phyloP scores from a whole-genome alignment of 2,888 invertebrate genomes.

The Seira musarum region DNA sequence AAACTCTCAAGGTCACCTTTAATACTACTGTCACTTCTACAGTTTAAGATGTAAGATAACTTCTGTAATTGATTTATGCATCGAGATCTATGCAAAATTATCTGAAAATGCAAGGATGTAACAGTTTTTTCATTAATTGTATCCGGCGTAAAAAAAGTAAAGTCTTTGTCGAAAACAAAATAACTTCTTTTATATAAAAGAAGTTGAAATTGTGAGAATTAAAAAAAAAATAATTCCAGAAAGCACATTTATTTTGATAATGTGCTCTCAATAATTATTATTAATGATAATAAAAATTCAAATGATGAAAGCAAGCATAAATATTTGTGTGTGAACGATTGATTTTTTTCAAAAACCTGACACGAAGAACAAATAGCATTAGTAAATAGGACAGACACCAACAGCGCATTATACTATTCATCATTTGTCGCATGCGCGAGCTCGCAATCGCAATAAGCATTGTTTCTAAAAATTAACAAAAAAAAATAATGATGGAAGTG shows the following conservation, averaged over 20 bases:
- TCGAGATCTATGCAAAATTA: not conserved
- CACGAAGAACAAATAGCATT: not conserved
- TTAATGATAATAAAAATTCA: not conserved
- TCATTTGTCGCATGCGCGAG: not conserved
- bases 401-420: too few relatives aligned
- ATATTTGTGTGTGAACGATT: not conserved
- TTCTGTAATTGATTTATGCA: not conserved
- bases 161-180: constrained; percentile 12
- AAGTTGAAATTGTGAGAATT: constrained; percentile 15
- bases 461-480: too few relatives aligned
- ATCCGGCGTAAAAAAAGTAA: not conserved
- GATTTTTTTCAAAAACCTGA: not conserved
- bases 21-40: not conserved
- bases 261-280: constrained; percentile 45
- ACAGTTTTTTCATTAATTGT: not conserved
- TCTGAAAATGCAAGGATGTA: not conserved
- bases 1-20: not conserved
- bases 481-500: too few relatives aligned
- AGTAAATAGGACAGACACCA: not conserved
- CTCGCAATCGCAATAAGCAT: too few relatives aligned
- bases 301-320: not conserved
- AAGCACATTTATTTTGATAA: constrained; percentile 56
- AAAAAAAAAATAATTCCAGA: constrained; percentile 44
- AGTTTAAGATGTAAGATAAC: not conserved
- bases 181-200: constrained; percentile 3